Evolutionary conservation across 23 tunicate species (phyloP), one percentile per base, ranked within the genome.

Genomic region (Oikopleura albicans): DNA sequence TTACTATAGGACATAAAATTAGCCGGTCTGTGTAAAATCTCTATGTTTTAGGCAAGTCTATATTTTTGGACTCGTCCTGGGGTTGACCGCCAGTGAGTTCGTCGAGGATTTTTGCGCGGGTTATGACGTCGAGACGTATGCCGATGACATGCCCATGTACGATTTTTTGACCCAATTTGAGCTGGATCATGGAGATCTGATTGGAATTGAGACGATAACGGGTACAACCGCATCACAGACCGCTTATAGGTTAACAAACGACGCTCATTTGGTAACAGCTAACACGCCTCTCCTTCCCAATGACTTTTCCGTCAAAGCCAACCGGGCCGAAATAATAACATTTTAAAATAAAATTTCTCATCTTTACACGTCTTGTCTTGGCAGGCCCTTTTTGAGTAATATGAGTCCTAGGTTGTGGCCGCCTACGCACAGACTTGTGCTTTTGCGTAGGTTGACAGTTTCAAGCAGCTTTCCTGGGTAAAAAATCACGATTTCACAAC

Each of bases 21-120:
- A n/a, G n/a, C n/a, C n/a, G n/a, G n/a, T n/a, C n/a, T n/a, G n/a
- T n/a, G n/a, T n/a, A n/a, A n/a, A n/a, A n/a, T n/a, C n/a, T n/a
- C n/a, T n/a, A n/a, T n/a, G n/a, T n/a, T n/a, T n/a, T n/a, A n/a
- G n/a, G n/a, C n/a, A n/a, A n/a, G n/a, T n/a, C n/a, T n/a, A n/a
- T n/a, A n/a, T n/a, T n/a, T n/a, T n/a, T n/a, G 59, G 59, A 8
- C 59, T 49, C 16, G 8, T 49, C 59, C 59, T 49, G 16, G 59
- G 59, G 16, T 8, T 49, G 16, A 49, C 59, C 8, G 59, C 59
- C 16, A 22, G 22, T 49, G 59, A 49, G 59, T n/a, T n/a, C n/a
- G 22, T 49, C 59, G 79, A 71, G 37, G 79, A 71, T 29, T 71
- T 71, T 2, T 71, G 79, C 79, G 33, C 79, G 31, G 79, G 79